Conservation (phyloP, 2,888 invertebrate genomes). For the Lasioglossum leucozonium region DNA sequence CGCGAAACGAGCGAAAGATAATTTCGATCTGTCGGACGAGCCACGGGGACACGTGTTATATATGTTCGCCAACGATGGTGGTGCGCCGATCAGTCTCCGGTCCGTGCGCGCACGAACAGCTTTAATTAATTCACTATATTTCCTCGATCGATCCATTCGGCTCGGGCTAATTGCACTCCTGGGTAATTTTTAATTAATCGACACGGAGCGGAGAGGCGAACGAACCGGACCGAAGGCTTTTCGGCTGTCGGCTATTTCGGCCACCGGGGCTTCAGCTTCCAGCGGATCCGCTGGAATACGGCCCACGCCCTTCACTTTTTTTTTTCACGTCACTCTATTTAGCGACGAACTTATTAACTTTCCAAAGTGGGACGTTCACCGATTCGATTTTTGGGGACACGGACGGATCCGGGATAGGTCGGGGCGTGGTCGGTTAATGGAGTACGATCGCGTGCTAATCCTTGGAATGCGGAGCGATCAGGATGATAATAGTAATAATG, state of each 20-base stretch:
- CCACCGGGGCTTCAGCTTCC: background rate
- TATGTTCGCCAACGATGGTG: background rate
- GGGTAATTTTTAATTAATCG: slow-evolving; percentile 70
- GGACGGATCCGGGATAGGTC: background rate
- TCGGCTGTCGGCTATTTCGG: slow-evolving; percentile 31
- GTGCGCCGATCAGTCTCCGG: slow-evolving; percentile 25
- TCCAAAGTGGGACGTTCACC: background rate
- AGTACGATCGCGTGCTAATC: slow-evolving; percentile 29
- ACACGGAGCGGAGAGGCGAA: slow-evolving; percentile 1
- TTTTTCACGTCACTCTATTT: background rate
- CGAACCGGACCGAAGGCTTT: slow-evolving; percentile 24
- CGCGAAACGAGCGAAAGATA: slow-evolving; percentile 65
- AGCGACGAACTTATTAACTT: background rate
- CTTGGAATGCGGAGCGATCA: background rate
- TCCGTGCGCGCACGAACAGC: slow-evolving; percentile 23
- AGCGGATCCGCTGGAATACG: background rate
- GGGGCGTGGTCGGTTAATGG: background rate
- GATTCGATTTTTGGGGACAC: background rate
- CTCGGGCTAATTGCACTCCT: slow-evolving; percentile 62
- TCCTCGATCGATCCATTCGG: slow-evolving; percentile 64
- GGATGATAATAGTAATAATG: background rate
- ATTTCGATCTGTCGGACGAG: slow-evolving; percentile 29
- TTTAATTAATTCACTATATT: slow-evolving; percentile 72
- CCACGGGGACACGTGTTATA: slow-evolving; percentile 33
- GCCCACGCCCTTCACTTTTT: background rate